Evolutionary conservation across 1,140 invertebrate genomes (phyloP).

Genomic region (Drosophila bocqueti): DNA sequence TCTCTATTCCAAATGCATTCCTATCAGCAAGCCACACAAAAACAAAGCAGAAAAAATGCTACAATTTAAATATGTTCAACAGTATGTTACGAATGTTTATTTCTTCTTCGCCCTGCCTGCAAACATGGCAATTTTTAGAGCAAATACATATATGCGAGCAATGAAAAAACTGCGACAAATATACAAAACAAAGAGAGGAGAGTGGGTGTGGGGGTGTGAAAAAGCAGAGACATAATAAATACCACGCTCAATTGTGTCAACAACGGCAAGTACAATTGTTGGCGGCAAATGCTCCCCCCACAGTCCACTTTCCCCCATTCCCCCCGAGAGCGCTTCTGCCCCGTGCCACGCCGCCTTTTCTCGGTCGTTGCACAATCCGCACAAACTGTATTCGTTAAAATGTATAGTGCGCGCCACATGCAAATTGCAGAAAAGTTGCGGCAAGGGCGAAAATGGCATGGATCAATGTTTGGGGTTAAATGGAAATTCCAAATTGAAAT

Average conservation of each 20-base stretch:
- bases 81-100: constrained; percentile 63
- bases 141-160: constrained; percentile 48
- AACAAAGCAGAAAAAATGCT: neutral
- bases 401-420: constrained; percentile 59
- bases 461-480: constrained; percentile 48
- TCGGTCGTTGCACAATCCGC: constrained; percentile 56
- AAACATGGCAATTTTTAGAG: constrained; percentile 52
- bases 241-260: constrained; percentile 73
- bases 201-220: constrained; percentile 1
- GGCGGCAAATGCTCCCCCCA: constrained; percentile 23
- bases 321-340: neutral
- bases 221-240: constrained; percentile 55
- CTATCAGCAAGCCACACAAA: neutral
- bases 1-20: constrained; percentile 7
- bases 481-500: constrained; percentile 57
- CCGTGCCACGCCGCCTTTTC: constrained; percentile 11
- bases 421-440: constrained; percentile 38
- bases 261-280: constrained; percentile 58
- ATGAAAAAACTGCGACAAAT: constrained; percentile 23
- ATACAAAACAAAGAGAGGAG: constrained; percentile 28
- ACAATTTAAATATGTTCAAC: constrained; percentile 56
- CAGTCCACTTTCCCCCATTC: neutral
- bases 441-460: constrained; percentile 27
- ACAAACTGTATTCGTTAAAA: constrained; percentile 65
- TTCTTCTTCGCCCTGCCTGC: constrained; percentile 19